Conservation (phyloP, 2,797 vertebrate species). For the Alectoris magna region DNA sequence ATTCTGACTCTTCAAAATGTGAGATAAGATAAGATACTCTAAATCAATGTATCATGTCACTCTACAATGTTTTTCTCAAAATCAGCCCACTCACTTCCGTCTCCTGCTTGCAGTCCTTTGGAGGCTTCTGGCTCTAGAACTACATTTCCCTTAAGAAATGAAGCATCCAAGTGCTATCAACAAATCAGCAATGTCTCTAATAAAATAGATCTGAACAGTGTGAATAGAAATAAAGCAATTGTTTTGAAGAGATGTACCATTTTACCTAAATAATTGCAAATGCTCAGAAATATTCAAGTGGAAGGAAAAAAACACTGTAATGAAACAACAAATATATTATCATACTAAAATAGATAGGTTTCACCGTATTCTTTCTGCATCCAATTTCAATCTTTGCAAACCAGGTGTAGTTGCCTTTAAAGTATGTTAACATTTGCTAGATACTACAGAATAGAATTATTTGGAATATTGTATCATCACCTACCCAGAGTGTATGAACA, state of each 20-base stretch:
- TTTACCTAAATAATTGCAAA: neutral
- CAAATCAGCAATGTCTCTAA: slow-evolving; percentile 16
- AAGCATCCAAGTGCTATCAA: neutral
- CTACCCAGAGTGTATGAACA: neutral
- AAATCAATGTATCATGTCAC: slow-evolving; percentile 56
- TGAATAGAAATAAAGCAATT: neutral
- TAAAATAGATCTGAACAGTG: neutral
- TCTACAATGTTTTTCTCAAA: slow-evolving; percentile 62
- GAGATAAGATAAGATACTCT: slow-evolving; percentile 67
- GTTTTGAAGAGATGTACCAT: neutral
- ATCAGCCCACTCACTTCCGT: slow-evolving; percentile 51
- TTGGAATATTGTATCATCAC: neutral
- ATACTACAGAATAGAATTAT: neutral
- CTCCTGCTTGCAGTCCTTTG: slow-evolving; percentile 35
- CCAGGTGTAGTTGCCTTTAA: neutral
- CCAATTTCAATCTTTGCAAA: neutral
- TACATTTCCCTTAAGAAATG: neutral
- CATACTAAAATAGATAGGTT: neutral
- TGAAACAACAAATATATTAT: neutral
- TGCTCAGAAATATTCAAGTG: neutral
- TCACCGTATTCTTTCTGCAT: neutral
- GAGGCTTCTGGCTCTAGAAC: slow-evolving; percentile 35
- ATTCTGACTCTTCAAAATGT: slow-evolving; percentile 67
- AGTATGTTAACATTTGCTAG: neutral
- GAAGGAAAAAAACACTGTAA: neutral